These are phyloP conservation scores for Cheirogaleus medius DNA, from an alignment of 2,113 vertebrate species.

Conservation along the genomic window DNA sequence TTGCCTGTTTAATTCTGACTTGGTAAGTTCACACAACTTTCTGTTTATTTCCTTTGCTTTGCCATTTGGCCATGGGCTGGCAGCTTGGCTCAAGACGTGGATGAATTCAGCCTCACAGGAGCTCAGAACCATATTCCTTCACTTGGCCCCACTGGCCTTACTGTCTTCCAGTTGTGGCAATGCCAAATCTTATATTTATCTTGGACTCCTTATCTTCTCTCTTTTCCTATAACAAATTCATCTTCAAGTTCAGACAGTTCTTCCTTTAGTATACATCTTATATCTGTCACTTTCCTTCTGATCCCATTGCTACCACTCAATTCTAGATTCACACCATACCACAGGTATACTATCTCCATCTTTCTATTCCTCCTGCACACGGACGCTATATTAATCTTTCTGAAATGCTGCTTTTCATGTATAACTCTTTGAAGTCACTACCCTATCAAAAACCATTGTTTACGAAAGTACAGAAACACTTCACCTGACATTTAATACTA, in stretches of 20 bases:
- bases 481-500: not conserved
- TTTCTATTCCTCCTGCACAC: not conserved
- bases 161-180: not conserved
- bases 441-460: not conserved
- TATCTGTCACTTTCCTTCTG: not conserved
- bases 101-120: not conserved
- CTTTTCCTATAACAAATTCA: not conserved
- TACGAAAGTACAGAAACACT: not conserved
- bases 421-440: not conserved
- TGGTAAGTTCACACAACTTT: not conserved
- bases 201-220: not conserved
- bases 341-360: not conserved
- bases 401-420: not conserved
- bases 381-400: not conserved
- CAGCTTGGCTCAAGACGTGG: not conserved
- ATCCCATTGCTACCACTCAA: not conserved
- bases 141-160: not conserved
- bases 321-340: not conserved
- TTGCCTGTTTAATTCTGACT: not conserved
- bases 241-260: conserved; percentile 31
- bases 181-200: not conserved
- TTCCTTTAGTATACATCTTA: not conserved
- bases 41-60: conserved; percentile 12
- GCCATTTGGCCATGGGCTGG: not conserved
- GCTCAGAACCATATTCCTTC: not conserved